phyloP scores from a whole-genome alignment of 2,113 vertebrate species.

The Sapajus apella region DNA sequence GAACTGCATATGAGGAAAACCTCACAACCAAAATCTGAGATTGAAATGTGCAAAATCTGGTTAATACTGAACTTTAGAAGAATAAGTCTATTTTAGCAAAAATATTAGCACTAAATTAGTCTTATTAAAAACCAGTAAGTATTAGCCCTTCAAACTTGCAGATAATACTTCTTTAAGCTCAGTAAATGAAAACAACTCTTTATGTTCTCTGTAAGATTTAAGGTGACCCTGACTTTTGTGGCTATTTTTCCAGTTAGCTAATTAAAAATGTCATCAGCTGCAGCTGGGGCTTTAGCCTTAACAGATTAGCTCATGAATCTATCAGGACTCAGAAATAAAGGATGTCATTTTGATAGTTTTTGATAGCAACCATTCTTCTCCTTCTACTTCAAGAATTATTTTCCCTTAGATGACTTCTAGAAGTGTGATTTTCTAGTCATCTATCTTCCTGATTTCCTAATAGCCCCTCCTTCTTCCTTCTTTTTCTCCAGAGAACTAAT shows the following conservation, averaged over 20 bases:
- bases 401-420: not conserved
- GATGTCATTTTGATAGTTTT: conserved; percentile 40
- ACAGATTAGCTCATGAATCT: not conserved
- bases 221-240: not conserved
- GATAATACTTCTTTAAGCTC: conserved; percentile 21
- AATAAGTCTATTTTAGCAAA: conserved; percentile 39
- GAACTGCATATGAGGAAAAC: not conserved
- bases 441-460: not conserved
- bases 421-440: not conserved
- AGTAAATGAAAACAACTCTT: conserved; percentile 35
- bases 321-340: conserved; percentile 40
- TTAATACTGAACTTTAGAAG: conserved; percentile 57
- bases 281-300: not conserved
- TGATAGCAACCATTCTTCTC: not conserved
- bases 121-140: conserved; percentile 26
- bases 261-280: conserved; percentile 43
- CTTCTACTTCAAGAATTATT: conserved; percentile 32
- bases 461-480: not conserved
- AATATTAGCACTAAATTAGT: conserved; percentile 46
- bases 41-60: not conserved
- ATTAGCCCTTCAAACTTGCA: not conserved
- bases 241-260: conserved; percentile 38
- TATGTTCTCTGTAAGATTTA: conserved; percentile 26
- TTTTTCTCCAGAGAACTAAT: not conserved
- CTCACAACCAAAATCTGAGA: not conserved